These are phyloP conservation scores for Parapristionchus giblindavisi DNA, from an alignment of 2,888 invertebrate species.

Conservation along the genomic window DNA sequence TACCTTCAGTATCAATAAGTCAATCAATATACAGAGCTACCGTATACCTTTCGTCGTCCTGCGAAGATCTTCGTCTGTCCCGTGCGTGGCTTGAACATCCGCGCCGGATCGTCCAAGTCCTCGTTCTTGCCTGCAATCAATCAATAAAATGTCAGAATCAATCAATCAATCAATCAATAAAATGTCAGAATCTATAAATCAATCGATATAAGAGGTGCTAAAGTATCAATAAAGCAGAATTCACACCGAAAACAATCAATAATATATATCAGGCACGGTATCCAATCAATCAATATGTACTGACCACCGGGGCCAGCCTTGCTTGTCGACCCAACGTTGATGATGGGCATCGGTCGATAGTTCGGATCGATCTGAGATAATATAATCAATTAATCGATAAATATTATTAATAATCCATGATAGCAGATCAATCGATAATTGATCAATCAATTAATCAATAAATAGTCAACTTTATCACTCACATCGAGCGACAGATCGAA, in stretches of 20 bases:
- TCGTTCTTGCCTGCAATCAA: constrained; percentile 11
- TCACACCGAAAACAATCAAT: no score
- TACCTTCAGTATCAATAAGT: no score
- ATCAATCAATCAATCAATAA: no score
- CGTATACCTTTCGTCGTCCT: constrained; percentile 33
- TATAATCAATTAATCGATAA: not conserved
- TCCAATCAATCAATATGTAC: no score
- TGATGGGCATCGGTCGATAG: constrained; percentile 32
- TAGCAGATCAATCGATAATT: not conserved
- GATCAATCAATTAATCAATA: not conserved
- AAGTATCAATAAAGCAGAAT: no score
- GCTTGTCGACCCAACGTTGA: not conserved
- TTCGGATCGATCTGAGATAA: constrained; percentile 15
- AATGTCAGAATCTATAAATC: no score
- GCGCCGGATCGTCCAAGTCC: constrained; percentile 33
- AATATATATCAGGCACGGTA: no score
- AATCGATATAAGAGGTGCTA: no score
- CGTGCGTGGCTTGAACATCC: constrained; percentile 42
- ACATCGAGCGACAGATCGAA: constrained; percentile 12
- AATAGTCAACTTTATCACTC: not conserved
- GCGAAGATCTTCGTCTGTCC: constrained; percentile 38
- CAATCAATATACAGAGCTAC: no score
- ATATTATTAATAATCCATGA: no score
- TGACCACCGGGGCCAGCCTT: constrained; percentile 2
- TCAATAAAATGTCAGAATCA: no score